Percentiles rank a stretch among this genome's conserved stretches.
These are phyloP conservation scores for Seriola aureovittata DNA, from an alignment of 2,113 vertebrate genomes.

Conservation along the genomic window DNA sequence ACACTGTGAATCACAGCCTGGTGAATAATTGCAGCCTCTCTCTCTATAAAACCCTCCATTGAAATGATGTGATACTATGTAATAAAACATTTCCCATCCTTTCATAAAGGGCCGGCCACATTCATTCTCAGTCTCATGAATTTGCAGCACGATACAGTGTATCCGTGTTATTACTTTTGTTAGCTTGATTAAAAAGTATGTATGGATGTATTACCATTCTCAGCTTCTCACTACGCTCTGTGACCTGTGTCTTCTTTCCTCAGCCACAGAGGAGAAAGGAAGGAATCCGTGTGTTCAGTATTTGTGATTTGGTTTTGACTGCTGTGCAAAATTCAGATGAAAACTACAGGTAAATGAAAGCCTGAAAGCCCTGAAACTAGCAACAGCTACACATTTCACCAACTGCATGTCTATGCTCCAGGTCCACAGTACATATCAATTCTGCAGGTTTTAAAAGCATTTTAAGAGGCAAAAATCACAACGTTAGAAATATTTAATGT, in stretches of 20 bases:
- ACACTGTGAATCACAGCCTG: slow-evolving; percentile 32
- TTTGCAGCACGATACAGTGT: neutral
- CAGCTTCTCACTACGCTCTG: neutral
- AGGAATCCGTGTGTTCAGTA: neutral
- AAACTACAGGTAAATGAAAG: too few relatives aligned
- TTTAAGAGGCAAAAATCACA: too few relatives aligned
- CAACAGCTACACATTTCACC: neutral
- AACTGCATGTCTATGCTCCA: too few relatives aligned
- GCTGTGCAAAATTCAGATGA: neutral
- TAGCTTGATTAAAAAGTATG: slow-evolving; percentile 9
- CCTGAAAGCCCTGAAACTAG: too few relatives aligned
- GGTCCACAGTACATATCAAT: neutral
- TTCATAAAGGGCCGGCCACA: neutral
- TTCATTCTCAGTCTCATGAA: neutral
- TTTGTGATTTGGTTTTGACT: neutral
- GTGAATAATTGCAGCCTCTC: slow-evolving; percentile 40
- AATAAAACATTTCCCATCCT: slow-evolving; percentile 14
- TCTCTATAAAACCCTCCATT: slow-evolving; percentile 27
- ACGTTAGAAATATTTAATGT: too few relatives aligned
- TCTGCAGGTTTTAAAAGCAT: too few relatives aligned
- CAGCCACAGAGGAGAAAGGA: neutral
- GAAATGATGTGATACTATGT: slow-evolving; percentile 9
- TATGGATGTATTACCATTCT: neutral
- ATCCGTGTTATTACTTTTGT: slow-evolving; percentile 11
- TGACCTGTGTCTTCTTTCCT: neutral